These are phyloP conservation scores for Empis livida DNA, from an alignment of 2,888 invertebrate genomes.

Conservation along the genomic window DNA sequence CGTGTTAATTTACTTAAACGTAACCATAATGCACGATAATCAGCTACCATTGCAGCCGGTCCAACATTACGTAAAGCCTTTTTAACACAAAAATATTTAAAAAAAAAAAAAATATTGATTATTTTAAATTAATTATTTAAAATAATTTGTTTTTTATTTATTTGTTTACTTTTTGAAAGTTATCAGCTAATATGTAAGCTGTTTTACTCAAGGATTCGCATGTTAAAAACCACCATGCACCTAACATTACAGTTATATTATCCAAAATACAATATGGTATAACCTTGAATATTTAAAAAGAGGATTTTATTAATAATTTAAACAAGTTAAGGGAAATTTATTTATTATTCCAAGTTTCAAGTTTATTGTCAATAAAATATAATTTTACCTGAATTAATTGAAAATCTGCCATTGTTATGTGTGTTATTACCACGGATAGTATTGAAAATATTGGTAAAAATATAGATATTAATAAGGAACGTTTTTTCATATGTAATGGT, in stretches of 20 bases:
- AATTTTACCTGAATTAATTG: constrained; percentile 42
- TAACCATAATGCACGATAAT: constrained; percentile 58
- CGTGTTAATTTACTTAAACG: constrained; percentile 53
- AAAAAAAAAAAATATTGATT: not conserved
- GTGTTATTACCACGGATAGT: constrained; percentile 51
- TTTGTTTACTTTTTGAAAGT: constrained; percentile 47
- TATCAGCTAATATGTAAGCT: constrained; percentile 51
- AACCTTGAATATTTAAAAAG: constrained; percentile 37
- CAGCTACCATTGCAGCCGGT: constrained; percentile 53
- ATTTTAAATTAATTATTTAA: not conserved
- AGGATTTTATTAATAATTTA: constrained; percentile 1
- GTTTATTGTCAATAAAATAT: not conserved
- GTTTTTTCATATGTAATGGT: constrained; percentile 43
- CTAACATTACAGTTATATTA: constrained; percentile 52
- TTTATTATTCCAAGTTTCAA: not conserved
- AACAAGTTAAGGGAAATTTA: not conserved
- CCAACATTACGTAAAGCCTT: constrained; percentile 53
- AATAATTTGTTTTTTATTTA: not conserved
- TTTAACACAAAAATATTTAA: constrained; percentile 5
- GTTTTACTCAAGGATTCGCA: constrained; percentile 51
- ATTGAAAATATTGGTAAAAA: constrained; percentile 48
- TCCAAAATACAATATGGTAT: constrained; percentile 58
- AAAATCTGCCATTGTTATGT: constrained; percentile 57
- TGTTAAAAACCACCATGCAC: constrained; percentile 58
- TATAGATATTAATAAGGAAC: constrained; percentile 44